Conservation (phyloP, 2,888 invertebrate genomes). For the Stramonita haemastoma region DNA sequence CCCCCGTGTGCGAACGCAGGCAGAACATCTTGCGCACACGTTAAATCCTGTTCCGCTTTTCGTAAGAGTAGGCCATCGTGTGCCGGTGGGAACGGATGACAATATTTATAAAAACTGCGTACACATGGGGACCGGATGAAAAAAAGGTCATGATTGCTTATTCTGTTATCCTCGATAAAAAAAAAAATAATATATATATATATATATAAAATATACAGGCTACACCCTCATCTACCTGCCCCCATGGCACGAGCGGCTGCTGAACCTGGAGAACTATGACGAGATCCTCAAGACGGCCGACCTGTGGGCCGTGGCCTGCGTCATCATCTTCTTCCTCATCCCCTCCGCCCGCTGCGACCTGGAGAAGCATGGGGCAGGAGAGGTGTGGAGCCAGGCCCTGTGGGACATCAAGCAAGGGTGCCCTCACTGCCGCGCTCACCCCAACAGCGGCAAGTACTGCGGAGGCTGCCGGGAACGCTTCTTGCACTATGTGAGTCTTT, state of each 20-base stretch:
- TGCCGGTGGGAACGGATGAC: too few species aligned
- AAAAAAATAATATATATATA: too few species aligned
- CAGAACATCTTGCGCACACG: too few species aligned
- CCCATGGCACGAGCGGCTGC: conserved; percentile 12
- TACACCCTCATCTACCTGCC: conserved; percentile 33
- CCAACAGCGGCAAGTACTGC: neutral
- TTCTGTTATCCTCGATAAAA: too few species aligned
- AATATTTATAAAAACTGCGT: too few species aligned
- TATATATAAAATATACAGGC: too few species aligned
- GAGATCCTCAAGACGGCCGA: conserved; percentile 30
- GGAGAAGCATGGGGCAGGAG: neutral
- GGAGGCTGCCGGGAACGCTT: neutral
- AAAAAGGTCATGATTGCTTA: too few species aligned
- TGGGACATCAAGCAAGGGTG: neutral
- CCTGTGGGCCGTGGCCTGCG: conserved; percentile 36
- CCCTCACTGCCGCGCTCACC: neutral
- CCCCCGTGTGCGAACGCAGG: too few species aligned
- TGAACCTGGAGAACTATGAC: neutral
- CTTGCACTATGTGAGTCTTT: neutral
- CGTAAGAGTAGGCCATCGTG: too few species aligned
- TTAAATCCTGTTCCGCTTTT: too few species aligned
- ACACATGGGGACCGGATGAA: too few species aligned
- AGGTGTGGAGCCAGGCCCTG: neutral
- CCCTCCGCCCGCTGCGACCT: neutral
- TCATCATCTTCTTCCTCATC: conserved; percentile 29